phyloP scores from a whole-genome alignment of 1,140 invertebrate genomes.

The Reticulitermes speratus region DNA sequence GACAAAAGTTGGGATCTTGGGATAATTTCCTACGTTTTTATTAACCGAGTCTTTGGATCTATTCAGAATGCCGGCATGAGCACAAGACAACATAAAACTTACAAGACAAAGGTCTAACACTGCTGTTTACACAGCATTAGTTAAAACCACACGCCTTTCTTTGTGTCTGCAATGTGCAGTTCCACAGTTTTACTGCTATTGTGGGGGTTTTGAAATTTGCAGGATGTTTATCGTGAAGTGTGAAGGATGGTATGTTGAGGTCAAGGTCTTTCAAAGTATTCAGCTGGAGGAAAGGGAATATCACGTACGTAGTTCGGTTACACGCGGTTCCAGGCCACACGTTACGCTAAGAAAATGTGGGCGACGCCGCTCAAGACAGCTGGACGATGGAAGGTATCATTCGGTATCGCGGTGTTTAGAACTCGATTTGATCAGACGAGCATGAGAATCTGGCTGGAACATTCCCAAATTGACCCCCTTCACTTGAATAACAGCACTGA shows the following conservation, averaged over 20 bases:
- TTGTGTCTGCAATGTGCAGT: not conserved
- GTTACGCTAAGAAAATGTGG: no score
- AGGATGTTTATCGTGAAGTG: not conserved
- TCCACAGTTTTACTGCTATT: not conserved
- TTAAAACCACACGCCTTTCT: not conserved
- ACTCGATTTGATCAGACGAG: no score
- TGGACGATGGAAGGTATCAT: no score
- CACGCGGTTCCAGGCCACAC: no score
- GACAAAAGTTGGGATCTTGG: not conserved
- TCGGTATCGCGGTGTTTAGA: no score
- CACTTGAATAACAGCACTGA: no score
- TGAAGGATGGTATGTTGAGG: not conserved
- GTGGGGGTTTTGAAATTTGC: not conserved
- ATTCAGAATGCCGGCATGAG: not conserved
- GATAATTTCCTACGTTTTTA: not conserved
- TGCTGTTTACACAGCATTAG: constrained; percentile 3
- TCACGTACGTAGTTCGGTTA: no score
- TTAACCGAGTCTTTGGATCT: not conserved
- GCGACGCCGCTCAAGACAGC: no score
- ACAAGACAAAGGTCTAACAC: not conserved
- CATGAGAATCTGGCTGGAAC: no score
- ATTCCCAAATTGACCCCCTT: no score
- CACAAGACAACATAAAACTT: not conserved
- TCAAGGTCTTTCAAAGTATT: not conserved
- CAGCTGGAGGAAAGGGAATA: not conserved